phyloP scores from a whole-genome alignment of 1,140 invertebrate species.

The Paramacrobiotus metropolitanus region DNA sequence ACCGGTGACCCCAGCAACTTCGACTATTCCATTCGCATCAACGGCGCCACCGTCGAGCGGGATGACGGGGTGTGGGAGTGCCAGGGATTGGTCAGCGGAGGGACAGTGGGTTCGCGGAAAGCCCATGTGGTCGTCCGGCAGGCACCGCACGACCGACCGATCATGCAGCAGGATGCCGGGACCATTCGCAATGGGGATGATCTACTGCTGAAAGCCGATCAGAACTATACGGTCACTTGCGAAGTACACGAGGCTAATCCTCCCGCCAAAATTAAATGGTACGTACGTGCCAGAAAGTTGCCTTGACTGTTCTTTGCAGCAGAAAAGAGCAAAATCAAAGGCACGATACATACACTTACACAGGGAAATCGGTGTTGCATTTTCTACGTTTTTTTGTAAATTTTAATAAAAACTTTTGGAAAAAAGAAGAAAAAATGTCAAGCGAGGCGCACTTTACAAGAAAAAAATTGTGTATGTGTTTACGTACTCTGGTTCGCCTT shows the following conservation, averaged over 20 bases:
- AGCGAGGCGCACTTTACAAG: too few relatives aligned
- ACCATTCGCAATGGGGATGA: background rate
- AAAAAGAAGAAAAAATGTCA: too few relatives aligned
- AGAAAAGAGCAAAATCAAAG: too few relatives aligned
- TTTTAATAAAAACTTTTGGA: too few relatives aligned
- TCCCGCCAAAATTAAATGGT: background rate
- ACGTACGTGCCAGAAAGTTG: too few relatives aligned
- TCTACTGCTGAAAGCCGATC: background rate
- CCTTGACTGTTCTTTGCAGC: too few relatives aligned
- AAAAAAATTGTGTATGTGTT: too few relatives aligned
- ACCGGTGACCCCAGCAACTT: background rate
- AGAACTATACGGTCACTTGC: background rate
- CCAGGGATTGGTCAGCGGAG: background rate
- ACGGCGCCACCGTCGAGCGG: background rate
- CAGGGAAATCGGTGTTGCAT: too few relatives aligned
- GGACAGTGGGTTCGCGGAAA: background rate
- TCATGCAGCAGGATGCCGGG: background rate
- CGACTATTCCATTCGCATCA: background rate
- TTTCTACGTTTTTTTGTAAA: too few relatives aligned
- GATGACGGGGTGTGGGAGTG: constrained; percentile 3
- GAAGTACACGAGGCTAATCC: background rate
- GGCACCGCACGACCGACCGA: background rate
- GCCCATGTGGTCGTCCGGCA: background rate
- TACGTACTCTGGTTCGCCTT: too few relatives aligned
- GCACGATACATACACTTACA: too few relatives aligned